These are phyloP conservation scores for Stenodera caucasica DNA, from an alignment of 2,888 invertebrate genomes.

Conservation along the genomic window DNA sequence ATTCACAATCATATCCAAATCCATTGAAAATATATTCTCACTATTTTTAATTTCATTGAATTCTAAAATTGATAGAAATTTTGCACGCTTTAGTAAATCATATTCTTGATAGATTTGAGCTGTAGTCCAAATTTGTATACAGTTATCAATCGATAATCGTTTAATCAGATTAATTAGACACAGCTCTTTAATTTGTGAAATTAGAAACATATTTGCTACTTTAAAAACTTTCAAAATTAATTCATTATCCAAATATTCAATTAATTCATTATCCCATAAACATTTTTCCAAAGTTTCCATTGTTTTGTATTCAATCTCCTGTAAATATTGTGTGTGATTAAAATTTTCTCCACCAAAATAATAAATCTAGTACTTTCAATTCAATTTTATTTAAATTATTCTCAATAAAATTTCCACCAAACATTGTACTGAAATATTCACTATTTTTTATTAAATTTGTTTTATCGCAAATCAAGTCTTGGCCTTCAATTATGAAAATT, in stretches of 20 bases:
- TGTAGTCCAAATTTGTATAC: background rate
- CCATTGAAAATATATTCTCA: background rate
- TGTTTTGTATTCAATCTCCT: background rate
- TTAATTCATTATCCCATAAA: background rate
- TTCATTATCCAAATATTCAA: background rate
- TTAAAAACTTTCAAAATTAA: background rate
- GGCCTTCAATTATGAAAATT: background rate
- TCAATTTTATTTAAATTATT: background rate
- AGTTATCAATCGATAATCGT: background rate
- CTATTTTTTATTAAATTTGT: background rate
- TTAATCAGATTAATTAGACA: background rate
- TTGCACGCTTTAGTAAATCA: background rate
- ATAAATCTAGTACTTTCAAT: background rate
- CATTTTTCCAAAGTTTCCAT: background rate
- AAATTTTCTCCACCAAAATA: background rate
- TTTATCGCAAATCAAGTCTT: background rate
- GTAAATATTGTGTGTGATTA: background rate
- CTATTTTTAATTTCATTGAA: background rate
- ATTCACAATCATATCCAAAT: background rate
- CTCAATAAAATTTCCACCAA: background rate
- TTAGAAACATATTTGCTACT: background rate
- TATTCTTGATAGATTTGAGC: background rate
- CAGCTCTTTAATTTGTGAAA: background rate
- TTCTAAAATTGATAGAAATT: slow-evolving; percentile 4
- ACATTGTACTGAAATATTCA: slow-evolving; percentile 8